Conservation (phyloP, 2,113 vertebrate genomes). For the Leucopsar rothschildi region DNA sequence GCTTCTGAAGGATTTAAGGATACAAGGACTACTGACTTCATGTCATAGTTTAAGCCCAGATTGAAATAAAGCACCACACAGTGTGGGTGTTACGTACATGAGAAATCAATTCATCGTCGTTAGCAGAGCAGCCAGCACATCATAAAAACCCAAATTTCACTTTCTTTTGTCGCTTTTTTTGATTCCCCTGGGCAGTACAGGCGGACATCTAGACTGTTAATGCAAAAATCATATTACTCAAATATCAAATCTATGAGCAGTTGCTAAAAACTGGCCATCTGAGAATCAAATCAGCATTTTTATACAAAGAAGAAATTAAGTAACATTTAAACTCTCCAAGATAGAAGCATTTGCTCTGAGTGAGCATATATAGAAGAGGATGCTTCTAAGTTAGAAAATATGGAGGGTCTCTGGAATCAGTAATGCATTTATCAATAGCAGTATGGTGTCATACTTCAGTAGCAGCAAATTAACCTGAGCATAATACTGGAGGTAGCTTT, state of each 20-base stretch:
- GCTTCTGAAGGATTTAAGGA: not conserved
- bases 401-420: not conserved
- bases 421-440: not conserved
- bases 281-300: not conserved
- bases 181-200: not conserved
- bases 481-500: not conserved
- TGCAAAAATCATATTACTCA: not conserved
- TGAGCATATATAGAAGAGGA: not conserved
- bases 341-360: not conserved
- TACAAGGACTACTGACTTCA: not conserved
- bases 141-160: not conserved
- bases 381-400: not conserved
- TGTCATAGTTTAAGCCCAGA: not conserved
- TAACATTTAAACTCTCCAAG: not conserved
- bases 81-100: accelerated
- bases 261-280: not conserved
- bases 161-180: not conserved
- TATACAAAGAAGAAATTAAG: not conserved
- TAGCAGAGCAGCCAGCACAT: not conserved
- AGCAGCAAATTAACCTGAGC: not conserved
- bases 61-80: not conserved
- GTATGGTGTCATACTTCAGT: not conserved
- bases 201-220: not conserved
- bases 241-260: not conserved
- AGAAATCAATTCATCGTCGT: not conserved